Conservation (phyloP, 1,140 invertebrate species). For the Helicoverpa zea region DNA sequence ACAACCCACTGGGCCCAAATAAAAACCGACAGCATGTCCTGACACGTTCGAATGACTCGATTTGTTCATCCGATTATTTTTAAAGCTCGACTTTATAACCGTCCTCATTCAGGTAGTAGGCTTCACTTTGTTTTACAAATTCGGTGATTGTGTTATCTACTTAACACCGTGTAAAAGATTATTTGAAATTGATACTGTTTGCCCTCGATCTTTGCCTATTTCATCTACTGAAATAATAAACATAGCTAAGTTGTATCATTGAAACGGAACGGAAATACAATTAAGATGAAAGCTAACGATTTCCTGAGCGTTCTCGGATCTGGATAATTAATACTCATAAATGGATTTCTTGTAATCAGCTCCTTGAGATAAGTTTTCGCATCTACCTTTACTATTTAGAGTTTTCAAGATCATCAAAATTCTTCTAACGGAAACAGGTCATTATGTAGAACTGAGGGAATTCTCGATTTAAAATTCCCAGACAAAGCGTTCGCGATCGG, state of each 20-base stretch:
- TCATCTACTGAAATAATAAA: neutral
- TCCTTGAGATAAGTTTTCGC: neutral
- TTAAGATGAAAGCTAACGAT: conserved; percentile 33
- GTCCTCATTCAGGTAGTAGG: conserved; percentile 64
- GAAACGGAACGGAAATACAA: conserved; percentile 24
- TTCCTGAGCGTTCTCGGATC: conserved; percentile 14
- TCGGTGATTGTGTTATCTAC: conserved; percentile 58
- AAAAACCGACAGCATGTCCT: conserved; percentile 76
- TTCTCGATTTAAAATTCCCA: conserved; percentile 43
- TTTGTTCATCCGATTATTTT: conserved; percentile 81
- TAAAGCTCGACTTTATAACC: conserved; percentile 67
- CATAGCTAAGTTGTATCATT: neutral
- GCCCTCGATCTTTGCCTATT: neutral
- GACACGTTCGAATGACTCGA: conserved; percentile 80
- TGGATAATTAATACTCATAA: neutral
- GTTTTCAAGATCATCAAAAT: neutral
- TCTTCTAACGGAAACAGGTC: conserved; percentile 29
- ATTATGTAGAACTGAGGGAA: conserved; percentile 40
- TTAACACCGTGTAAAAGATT: conserved; percentile 36
- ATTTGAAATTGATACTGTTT: conserved; percentile 34
- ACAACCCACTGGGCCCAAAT: conserved; percentile 72
- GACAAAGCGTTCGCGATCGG: conserved; percentile 39
- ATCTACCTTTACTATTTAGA: neutral
- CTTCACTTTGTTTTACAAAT: conserved; percentile 73
- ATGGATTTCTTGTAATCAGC: conserved; percentile 20